These are phyloP conservation scores for Synanthedon formicaeformis DNA, from an alignment of 2,888 invertebrate genomes.

Conservation along the genomic window DNA sequence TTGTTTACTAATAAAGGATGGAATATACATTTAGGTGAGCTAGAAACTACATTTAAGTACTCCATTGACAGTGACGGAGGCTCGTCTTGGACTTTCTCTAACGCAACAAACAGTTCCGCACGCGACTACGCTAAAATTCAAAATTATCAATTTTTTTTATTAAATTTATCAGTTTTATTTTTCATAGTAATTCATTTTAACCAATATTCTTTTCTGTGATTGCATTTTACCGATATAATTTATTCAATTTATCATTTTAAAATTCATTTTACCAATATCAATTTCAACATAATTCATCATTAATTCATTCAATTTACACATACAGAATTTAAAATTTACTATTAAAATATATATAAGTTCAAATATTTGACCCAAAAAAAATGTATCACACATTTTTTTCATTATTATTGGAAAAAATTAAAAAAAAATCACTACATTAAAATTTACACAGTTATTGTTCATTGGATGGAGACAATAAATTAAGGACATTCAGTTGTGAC, in stretches of 20 bases:
- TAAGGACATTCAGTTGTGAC: constrained; percentile 47
- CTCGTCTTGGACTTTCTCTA: constrained; percentile 37
- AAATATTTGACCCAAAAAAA: constrained; percentile 22
- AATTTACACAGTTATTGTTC: constrained; percentile 54
- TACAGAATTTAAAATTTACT: constrained; percentile 19
- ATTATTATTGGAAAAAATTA: constrained; percentile 5
- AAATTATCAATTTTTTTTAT: too few species aligned
- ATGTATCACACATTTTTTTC: constrained; percentile 20
- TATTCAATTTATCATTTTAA: too few species aligned
- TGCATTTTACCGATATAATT: too few species aligned
- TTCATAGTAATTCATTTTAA: too few species aligned
- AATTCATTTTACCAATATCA: too few species aligned
- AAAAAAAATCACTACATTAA: constrained; percentile 16
- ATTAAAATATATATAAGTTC: constrained; percentile 22
- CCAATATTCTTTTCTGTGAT: too few species aligned
- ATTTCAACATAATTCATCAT: too few species aligned
- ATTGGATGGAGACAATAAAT: constrained; percentile 63
- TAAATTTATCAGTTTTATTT: too few species aligned
- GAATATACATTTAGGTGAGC: constrained; percentile 68
- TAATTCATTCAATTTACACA: too few species aligned
- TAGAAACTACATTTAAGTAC: constrained; percentile 14
- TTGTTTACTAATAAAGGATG: constrained; percentile 61
- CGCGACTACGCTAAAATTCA: constrained; percentile 26
- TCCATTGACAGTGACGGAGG: neutral
- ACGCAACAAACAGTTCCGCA: constrained; percentile 22